phyloP scores from a whole-genome alignment of 2,888 invertebrate genomes.

The Rugalucina vietnamica region DNA sequence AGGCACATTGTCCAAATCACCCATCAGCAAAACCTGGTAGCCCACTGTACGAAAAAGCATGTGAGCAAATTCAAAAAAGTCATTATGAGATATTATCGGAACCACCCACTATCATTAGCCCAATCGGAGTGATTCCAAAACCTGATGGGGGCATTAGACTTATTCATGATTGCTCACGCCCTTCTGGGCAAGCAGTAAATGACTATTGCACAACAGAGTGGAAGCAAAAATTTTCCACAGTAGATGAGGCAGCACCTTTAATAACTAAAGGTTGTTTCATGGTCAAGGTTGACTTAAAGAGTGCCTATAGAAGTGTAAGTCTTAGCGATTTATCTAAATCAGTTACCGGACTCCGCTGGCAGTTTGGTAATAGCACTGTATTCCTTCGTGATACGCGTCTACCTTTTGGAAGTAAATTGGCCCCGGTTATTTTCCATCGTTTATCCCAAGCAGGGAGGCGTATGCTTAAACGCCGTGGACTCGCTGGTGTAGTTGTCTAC shows the following conservation, averaged over 20 bases:
- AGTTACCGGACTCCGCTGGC: background rate
- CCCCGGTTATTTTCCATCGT: background rate
- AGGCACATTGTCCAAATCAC: background rate
- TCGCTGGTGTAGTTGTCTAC: background rate
- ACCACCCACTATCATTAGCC: background rate
- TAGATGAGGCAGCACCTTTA: background rate
- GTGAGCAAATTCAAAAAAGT: background rate
- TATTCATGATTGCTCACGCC: background rate
- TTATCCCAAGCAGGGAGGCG: background rate
- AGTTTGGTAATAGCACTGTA: background rate
- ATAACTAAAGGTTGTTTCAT: background rate
- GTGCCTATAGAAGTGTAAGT: background rate
- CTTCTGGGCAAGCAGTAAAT: background rate
- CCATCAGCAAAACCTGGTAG: background rate
- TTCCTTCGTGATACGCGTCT: background rate
- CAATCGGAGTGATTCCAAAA: background rate
- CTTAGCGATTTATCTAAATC: background rate
- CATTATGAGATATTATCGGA: background rate
- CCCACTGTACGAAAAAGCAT: background rate
- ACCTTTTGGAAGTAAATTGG: background rate
- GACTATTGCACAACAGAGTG: background rate
- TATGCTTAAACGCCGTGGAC: background rate
- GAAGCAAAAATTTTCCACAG: background rate
- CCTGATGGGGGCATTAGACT: background rate
- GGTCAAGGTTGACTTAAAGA: background rate